A percentile compares a stretch with the other conserved stretches of the same genome.
phyloP scores from a whole-genome alignment of 2,113 vertebrate species.

The Manacus vitellinus region DNA sequence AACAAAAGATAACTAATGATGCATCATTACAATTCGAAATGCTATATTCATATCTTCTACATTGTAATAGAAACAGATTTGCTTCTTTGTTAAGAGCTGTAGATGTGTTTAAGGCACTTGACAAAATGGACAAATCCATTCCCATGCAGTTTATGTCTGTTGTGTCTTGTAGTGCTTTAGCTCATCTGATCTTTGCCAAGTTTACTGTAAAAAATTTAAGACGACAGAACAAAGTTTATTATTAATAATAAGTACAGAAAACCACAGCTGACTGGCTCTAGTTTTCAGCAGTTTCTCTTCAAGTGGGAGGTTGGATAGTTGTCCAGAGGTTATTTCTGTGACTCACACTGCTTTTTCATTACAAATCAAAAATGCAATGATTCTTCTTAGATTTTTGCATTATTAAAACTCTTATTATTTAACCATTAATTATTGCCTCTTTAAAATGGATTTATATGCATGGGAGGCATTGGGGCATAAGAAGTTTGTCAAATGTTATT shows the following conservation, averaged over 20 bases:
- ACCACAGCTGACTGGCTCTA: not conserved
- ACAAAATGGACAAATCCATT: not conserved
- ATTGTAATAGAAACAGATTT: not conserved
- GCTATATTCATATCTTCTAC: not conserved
- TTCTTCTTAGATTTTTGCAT: not conserved
- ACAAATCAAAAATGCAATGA: not conserved
- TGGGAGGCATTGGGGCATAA: not conserved
- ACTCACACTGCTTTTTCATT: not conserved
- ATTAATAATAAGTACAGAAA: not conserved
- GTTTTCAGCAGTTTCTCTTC: not conserved
- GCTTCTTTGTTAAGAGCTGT: not conserved
- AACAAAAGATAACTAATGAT: not conserved
- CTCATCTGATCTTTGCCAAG: not conserved
- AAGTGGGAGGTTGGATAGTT: not conserved
- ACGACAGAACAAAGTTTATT: not conserved
- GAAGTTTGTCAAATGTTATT: not conserved
- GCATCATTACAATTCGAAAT: not conserved
- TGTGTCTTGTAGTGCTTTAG: not conserved
- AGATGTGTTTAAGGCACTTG: not conserved
- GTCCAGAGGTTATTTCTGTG: not conserved
- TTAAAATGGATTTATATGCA: not conserved
- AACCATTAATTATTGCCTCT: not conserved
- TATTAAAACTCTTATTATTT: not conserved
- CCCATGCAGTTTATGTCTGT: not conserved
- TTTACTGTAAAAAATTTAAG: not conserved